Conservation (phyloP, 2,797 vertebrate genomes). For the Sebastiscus albofasciatus region DNA sequence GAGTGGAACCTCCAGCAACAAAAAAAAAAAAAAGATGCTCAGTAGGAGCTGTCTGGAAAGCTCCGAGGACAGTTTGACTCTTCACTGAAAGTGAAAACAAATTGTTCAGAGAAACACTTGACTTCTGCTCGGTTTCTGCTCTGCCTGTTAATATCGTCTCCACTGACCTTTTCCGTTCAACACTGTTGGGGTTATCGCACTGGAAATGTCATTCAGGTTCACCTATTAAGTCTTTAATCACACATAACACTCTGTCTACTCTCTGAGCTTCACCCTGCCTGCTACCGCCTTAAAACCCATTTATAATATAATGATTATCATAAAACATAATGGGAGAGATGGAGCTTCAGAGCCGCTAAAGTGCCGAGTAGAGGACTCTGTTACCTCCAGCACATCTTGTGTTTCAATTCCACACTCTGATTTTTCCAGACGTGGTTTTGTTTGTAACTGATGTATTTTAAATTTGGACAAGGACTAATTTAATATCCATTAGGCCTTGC, state of each 20-base stretch:
- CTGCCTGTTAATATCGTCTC: slow-evolving; percentile 1
- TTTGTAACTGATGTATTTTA: slow-evolving; percentile 9
- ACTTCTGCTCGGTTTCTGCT: background rate
- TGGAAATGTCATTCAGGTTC: slow-evolving; percentile 18
- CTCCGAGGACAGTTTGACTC: background rate
- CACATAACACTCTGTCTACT: background rate
- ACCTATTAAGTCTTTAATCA: slow-evolving; percentile 38
- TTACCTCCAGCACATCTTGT: slow-evolving; percentile 11
- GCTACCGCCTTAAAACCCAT: slow-evolving; percentile 7
- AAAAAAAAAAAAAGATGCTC: background rate
- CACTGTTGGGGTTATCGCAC: slow-evolving; percentile 12
- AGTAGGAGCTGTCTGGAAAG: background rate
- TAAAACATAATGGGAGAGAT: slow-evolving; percentile 18
- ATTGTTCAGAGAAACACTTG: background rate
- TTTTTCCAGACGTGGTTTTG: slow-evolving; percentile 4
- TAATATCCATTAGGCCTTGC: slow-evolving; percentile 25
- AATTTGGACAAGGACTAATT: slow-evolving; percentile 13
- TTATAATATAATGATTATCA: slow-evolving; percentile 27
- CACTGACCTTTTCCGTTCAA: slow-evolving; percentile 32
- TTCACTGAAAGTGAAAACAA: background rate
- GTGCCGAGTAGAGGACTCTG: background rate
- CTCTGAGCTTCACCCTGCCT: slow-evolving; percentile 1
- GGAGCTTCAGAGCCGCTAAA: background rate
- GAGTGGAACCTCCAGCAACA: background rate
- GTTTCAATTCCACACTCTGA: slow-evolving; percentile 17